These are phyloP conservation scores for Ophraella communa DNA, from an alignment of 2,888 invertebrate genomes.

Conservation along the genomic window DNA sequence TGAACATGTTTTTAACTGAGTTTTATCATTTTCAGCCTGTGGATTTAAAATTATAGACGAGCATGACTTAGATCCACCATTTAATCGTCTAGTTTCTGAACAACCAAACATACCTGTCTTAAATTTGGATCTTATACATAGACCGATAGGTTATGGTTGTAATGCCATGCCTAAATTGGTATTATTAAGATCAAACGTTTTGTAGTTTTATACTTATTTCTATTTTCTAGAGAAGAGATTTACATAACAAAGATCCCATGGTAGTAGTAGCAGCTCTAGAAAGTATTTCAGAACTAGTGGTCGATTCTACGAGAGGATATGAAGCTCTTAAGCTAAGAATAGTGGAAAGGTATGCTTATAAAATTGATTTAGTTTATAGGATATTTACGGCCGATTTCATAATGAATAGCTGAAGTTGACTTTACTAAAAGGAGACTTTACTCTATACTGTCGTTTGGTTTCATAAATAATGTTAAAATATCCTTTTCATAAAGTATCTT, in stretches of 20 bases:
- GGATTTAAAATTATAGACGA: conserved; percentile 39
- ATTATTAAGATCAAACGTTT: conserved; percentile 15
- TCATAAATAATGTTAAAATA: no score
- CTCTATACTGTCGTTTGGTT: no score
- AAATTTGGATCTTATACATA: conserved; percentile 57
- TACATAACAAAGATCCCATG: conserved; percentile 52
- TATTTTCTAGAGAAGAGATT: conserved; percentile 54
- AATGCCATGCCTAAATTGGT: conserved; percentile 59
- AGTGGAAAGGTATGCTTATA: conserved; percentile 52
- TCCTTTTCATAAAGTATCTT: no score
- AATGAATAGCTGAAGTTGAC: no score
- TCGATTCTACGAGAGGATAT: conserved; percentile 59
- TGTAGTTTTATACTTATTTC: no score
- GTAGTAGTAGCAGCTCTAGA: conserved; percentile 57
- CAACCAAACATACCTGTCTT: conserved; percentile 59
- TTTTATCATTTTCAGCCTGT: conserved; percentile 23
- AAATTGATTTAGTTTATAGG: neutral
- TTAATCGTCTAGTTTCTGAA: conserved; percentile 54
- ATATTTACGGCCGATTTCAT: no score
- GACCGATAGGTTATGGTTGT: conserved; percentile 58
- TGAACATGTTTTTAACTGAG: neutral
- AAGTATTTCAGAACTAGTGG: conserved; percentile 58
- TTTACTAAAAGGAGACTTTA: no score
- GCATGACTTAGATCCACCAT: conserved; percentile 52
- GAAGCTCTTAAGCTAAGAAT: conserved; percentile 58